Evolutionary conservation across 2,888 invertebrate species (phyloP), one percentile per base, ranked within the genome.

Genomic region (Apodemia duryi): DNA sequence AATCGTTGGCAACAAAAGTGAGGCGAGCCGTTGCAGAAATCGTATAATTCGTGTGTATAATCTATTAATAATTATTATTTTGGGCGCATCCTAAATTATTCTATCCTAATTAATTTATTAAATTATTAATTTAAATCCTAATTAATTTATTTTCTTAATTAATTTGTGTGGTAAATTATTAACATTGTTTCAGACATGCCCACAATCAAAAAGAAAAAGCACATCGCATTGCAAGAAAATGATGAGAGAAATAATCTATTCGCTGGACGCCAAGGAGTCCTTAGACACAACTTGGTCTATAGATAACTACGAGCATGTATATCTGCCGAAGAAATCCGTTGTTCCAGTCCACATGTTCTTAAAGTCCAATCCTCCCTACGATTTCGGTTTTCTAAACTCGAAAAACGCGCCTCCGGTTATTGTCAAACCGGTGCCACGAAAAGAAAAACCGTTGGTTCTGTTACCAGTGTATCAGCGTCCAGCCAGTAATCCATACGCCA

Each of bases 131-230:
- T 21, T 21, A 21, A 21, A 21, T 21, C 21, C 21, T 21, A 21
- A 21, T 21, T 21, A 21, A 21, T 21, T 21, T 21, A 21, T 21
- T 21, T 21, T 21, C 21, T 21, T 35, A 35, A 4, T 35, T 35
- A 2, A 35, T 35, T 35, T 35, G 35, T 35, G 5, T 2, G 4
- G 2, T 35, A 35, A 35, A 9, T 41, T 1, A 41, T 41, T 1
- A 41, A 32, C 54, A 68, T 65, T 70, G 65, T 81, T 80, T 11
- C 85, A 90, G 90, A 86, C 85, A 0, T 88, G 88, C 43, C 88
- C 90, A 1, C 35, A 74, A 1, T 76, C 84, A 3, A 84, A 80
- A 66, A 74, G 86, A 6, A 80, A 74, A 62, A 70, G 72, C 52
- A 76, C 80, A 1, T 67, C 67, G 0, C 76, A 84, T 68, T 91